These are phyloP conservation scores for Lepidotrigona ventralis DNA, from an alignment of 1,140 invertebrate species.

Conservation along the genomic window DNA sequence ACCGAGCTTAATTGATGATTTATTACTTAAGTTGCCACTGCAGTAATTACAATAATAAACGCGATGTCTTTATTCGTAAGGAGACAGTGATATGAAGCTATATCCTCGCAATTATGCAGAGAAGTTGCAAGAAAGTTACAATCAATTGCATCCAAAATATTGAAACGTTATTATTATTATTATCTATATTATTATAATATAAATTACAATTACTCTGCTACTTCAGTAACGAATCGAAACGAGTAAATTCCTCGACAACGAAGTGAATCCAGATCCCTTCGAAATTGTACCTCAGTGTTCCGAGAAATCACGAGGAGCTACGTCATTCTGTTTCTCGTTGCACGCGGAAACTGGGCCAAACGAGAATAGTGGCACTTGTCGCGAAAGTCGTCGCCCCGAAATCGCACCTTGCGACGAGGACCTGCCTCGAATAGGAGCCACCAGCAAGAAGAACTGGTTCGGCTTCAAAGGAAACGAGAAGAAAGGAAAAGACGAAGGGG, in stretches of 20 bases:
- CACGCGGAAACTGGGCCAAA: neutral
- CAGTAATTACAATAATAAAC: conserved; percentile 1
- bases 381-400: conserved; percentile 62
- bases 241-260: too few relatives aligned
- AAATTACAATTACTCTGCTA: too few relatives aligned
- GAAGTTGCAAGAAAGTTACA: too few relatives aligned
- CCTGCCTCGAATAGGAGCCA: neutral
- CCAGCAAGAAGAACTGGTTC: neutral
- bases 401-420: conserved; percentile 51
- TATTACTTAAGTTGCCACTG: conserved; percentile 1
- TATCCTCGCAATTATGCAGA: too few relatives aligned
- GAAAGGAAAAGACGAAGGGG: neutral
- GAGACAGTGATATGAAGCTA: too few relatives aligned
- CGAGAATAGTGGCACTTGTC: conserved; percentile 69
- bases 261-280: too few relatives aligned
- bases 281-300: neutral
- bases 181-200: too few relatives aligned
- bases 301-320: neutral
- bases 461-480: neutral
- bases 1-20: neutral
- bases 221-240: too few relatives aligned
- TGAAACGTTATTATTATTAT: too few relatives aligned
- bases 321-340: too few relatives aligned
- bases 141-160: too few relatives aligned
- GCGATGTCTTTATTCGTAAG: too few relatives aligned